Percentiles rank a stretch among this genome's conserved stretches.
Conservation (phyloP, 1,140 invertebrate genomes). For the Euwallacea fornicatus region DNA sequence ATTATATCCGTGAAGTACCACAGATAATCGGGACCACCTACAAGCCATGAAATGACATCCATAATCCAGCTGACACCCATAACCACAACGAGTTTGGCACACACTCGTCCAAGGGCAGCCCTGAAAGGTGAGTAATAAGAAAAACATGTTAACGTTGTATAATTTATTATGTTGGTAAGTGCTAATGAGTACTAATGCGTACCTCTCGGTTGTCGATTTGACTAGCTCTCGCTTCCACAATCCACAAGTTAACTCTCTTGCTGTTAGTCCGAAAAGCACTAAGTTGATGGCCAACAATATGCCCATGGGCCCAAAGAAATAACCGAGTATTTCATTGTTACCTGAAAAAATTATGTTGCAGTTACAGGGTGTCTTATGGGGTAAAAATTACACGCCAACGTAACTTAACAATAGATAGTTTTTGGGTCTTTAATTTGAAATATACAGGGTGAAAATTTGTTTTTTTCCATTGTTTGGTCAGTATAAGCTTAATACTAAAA, state of each 20-base stretch:
- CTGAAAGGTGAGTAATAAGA: slow-evolving; percentile 55
- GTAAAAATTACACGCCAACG: no score
- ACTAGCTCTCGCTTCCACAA: slow-evolving; percentile 84
- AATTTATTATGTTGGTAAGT: neutral
- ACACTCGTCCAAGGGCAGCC: slow-evolving; percentile 74
- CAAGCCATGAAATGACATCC: slow-evolving; percentile 74
- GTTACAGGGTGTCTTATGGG: no score
- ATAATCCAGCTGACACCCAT: slow-evolving; percentile 85
- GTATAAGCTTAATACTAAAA: no score
- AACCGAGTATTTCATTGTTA: slow-evolving; percentile 75
- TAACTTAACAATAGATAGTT: no score
- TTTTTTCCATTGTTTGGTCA: no score
- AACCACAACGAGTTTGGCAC: slow-evolving; percentile 80
- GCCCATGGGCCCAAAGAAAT: slow-evolving; percentile 81
- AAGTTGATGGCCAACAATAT: slow-evolving; percentile 74
- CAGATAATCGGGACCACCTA: slow-evolving; percentile 73
- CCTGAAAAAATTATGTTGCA: slow-evolving; percentile 54
- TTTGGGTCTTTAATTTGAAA: no score
- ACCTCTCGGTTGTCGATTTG: slow-evolving; percentile 83
- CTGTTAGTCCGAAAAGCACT: slow-evolving; percentile 75
- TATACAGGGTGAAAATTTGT: no score
- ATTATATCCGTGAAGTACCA: slow-evolving; percentile 82
- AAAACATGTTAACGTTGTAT: neutral
- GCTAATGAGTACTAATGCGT: slow-evolving; percentile 21
- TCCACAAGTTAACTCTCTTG: slow-evolving; percentile 81